Conservation (phyloP, 2,797 vertebrate species). For the Sebastiscus albofasciatus region DNA sequence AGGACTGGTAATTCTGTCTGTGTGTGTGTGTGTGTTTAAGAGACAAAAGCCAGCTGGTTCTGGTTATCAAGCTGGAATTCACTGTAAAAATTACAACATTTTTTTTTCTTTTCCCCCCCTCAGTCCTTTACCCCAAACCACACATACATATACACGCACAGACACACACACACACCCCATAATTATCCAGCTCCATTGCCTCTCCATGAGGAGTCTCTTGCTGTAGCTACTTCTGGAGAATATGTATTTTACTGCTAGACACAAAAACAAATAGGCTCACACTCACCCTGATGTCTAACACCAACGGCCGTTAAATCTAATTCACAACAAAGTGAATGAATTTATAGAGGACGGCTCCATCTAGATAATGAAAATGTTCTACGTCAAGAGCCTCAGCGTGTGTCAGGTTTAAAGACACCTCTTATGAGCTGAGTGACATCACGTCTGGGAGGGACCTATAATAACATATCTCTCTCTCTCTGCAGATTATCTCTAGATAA, state of each 20-base stretch:
- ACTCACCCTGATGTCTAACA: constrained; percentile 33
- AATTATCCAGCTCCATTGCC: constrained; percentile 74
- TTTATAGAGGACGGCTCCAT: constrained; percentile 15
- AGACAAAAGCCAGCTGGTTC: constrained; percentile 81
- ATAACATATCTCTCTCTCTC: constrained; percentile 67
- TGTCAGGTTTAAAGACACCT: constrained; percentile 70
- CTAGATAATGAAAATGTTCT: constrained; percentile 45
- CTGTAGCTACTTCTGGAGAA: constrained; percentile 63
- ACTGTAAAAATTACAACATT: constrained; percentile 81
- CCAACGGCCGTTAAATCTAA: constrained; percentile 12
- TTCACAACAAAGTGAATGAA: constrained; percentile 10
- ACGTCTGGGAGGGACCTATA: constrained; percentile 76
- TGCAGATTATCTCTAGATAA: constrained; percentile 73
- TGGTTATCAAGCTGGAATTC: constrained; percentile 84
- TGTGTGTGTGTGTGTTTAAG: constrained; percentile 37
- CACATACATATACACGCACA: constrained; percentile 26
- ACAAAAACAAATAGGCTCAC: constrained; percentile 35
- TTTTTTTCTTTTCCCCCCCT: constrained; percentile 33
- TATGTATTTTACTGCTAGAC: constrained; percentile 55
- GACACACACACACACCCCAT: constrained; percentile 51
- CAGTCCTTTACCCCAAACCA: constrained; percentile 59
- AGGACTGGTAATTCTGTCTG: constrained; percentile 15
- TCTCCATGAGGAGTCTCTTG: constrained; percentile 59
- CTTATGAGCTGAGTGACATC: constrained; percentile 74
- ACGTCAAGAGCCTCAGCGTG: constrained; percentile 46